Evolutionary conservation across 2,113 vertebrate species (phyloP), one percentile per base, ranked within the genome.

Genomic region (Phasianus colchicus): DNA sequence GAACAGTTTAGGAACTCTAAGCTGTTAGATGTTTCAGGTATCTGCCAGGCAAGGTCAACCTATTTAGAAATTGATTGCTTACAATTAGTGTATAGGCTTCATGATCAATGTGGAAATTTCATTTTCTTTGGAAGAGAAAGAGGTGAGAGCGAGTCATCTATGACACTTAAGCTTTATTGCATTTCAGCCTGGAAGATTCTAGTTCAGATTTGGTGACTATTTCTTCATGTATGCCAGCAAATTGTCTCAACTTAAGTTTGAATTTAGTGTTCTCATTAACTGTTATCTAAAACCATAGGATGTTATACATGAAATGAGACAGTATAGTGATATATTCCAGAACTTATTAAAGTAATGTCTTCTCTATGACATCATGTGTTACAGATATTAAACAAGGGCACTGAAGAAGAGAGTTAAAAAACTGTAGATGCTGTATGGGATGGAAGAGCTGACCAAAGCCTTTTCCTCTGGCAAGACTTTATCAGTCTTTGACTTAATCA

Each of bases 371-470:
- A 86, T 88, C 55, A 89, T 60, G 15, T 47, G 48, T 72, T 83
- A 14, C 6, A 57, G 89, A 60, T 10, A 54, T 64, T 67, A 74
- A 79, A 65, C 54, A 94, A 88, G 79, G 70, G 14, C 74, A 45
- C 11, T 93, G 48, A 24, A 52, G 47, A 93, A 88, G 88, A 89
- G 15, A 83, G 55, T 81, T 42, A 93, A 71, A 86, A 92, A 92
- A 75, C 40, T 55, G 61, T 78, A 81, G 21, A 82, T 66, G 30
- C 45, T 83, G n/a, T 34, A 29, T 67, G 60, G n/a, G 75, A 90
- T 12, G 70, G 58, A 96, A 97, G 71, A 96, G 95, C 95, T 97
- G 91, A 97, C 71, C 85, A 89, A 40, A 92, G 63, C 43, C 79
- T 85, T 97, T 97, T 90, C 45, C 32, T 94, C 91, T 96, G 74